These are phyloP conservation scores for Cyclophora punctaria DNA, from an alignment of 2,888 invertebrate species.

Conservation along the genomic window DNA sequence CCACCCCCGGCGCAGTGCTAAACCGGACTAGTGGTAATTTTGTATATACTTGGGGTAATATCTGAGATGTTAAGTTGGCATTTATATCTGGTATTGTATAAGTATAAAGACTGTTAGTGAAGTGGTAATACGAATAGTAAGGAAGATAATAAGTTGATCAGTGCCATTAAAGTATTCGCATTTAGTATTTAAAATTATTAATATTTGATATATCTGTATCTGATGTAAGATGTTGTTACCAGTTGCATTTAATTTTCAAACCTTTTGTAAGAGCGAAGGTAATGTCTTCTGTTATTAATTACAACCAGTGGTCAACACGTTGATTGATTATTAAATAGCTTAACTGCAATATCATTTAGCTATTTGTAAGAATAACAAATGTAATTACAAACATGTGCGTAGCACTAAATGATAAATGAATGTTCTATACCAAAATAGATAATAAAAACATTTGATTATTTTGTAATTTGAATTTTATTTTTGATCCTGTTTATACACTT, in stretches of 20 bases:
- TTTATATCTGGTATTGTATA: conserved; percentile 18
- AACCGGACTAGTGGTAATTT: conserved; percentile 5
- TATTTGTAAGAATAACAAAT: conserved; percentile 3
- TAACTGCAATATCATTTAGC: conserved; percentile 6
- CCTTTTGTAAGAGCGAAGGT: background rate
- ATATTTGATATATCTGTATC: no score
- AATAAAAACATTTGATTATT: conserved; percentile 54
- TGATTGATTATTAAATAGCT: background rate
- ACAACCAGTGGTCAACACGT: background rate
- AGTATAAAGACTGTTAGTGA: conserved; percentile 27
- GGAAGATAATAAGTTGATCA: conserved; percentile 8
- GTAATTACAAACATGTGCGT: conserved; percentile 34
- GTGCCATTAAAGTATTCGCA: conserved; percentile 5
- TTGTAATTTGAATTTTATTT: conserved; percentile 26
- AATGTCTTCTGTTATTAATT: background rate
- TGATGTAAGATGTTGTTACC: background rate
- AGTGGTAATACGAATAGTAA: conserved; percentile 8
- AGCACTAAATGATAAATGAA: conserved; percentile 44
- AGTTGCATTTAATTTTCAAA: background rate
- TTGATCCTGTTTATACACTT: no score
- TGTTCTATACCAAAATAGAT: conserved; percentile 60
- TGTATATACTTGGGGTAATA: conserved; percentile 31
- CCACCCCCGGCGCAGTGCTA: no score
- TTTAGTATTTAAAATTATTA: background rate
- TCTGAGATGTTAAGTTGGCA: conserved; percentile 18